Evolutionary conservation across 2,888 invertebrate species (phyloP), one percentile per base, ranked within the genome.

Genomic region (Brachyptera putata): DNA sequence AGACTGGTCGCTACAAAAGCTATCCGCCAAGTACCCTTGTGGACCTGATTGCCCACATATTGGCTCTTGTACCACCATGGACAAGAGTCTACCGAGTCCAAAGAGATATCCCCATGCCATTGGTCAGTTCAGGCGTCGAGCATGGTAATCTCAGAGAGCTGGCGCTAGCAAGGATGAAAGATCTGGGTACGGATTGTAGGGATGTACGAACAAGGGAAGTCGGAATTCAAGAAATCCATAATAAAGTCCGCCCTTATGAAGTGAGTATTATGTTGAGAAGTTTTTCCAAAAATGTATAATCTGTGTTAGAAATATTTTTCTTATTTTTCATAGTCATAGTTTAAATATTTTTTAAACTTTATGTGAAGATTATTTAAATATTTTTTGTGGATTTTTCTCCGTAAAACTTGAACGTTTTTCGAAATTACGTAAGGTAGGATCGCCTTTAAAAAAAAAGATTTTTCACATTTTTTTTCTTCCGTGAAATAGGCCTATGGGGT

Each of bases 51-150:
- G 98, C 98, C 1, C 88, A 91, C 71, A 93, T 99, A 69, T 78
- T 99, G 64, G 91, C 97, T 16, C 77, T 99, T 46, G 90, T 99
- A 34, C 99, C 99, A 0, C 99, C 99, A 0, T 99, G 99, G 99
- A 98, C 97, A 0, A 83, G 99, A 62, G 92, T 99, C 11, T 99
- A 99, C 77, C 84, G 98, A 69, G 97, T 98, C 0, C 97, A 98
- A 72, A 83, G 98, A 65, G 99, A 99, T 75, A 99, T 99, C 67
- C 99, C 99, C 0, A 99, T 99, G 99, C 99, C 99, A 0, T 77
- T 99, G 43, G 99, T 98, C 0, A 92, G 92, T 63, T 96, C 96
- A 25, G 98, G 99, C 0, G 99, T 99, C 0, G 98, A 99, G 72
- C 95, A 98, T 73, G 99, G 99, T 0, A 99, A 99, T 78, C 78